Evolutionary conservation across 1,140 invertebrate species (phyloP).

Genomic region (Lordiphosa stackelbergi): DNA sequence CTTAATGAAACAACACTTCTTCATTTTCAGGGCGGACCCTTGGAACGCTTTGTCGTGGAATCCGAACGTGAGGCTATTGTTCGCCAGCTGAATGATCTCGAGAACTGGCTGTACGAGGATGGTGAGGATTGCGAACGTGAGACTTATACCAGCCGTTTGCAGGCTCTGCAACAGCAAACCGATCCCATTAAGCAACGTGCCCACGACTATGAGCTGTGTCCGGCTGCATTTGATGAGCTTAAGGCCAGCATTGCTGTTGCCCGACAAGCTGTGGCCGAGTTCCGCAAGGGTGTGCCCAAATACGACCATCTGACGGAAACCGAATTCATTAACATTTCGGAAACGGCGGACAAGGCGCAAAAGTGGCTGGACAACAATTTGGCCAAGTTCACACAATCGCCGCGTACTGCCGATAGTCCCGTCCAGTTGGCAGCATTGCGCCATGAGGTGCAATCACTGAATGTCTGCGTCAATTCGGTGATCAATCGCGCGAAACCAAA

Average conservation of each 20-base stretch:
- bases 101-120: slow-evolving; percentile 96
- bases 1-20: not conserved
- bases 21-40: slow-evolving; percentile 82
- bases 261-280: slow-evolving; percentile 85
- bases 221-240: slow-evolving; percentile 87
- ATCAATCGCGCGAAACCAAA: slow-evolving; percentile 77
- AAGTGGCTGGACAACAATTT: slow-evolving; percentile 88
- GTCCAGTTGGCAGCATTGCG: slow-evolving; percentile 87
- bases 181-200: slow-evolving; percentile 90
- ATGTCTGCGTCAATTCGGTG: slow-evolving; percentile 71
- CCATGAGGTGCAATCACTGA: slow-evolving; percentile 81
- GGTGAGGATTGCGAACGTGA: slow-evolving; percentile 94
- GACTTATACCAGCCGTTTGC: slow-evolving; percentile 81
- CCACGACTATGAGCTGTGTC: slow-evolving; percentile 87
- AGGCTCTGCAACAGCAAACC: slow-evolving; percentile 82
- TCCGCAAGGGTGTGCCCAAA: slow-evolving; percentile 84
- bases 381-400: slow-evolving; percentile 80
- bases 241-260: slow-evolving; percentile 84
- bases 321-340: slow-evolving; percentile 86
- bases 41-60: slow-evolving; percentile 88
- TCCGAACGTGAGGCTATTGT: slow-evolving; percentile 84
- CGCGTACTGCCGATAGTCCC: slow-evolving; percentile 83
- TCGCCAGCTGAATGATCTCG: slow-evolving; percentile 87
- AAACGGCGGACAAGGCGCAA: slow-evolving; percentile 80
- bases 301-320: slow-evolving; percentile 89